A percentile compares a stretch with the other conserved stretches of the same genome.
phyloP scores from a whole-genome alignment of 92 coral and sea anemone genomes.

The Palythoa caribaeorum region DNA sequence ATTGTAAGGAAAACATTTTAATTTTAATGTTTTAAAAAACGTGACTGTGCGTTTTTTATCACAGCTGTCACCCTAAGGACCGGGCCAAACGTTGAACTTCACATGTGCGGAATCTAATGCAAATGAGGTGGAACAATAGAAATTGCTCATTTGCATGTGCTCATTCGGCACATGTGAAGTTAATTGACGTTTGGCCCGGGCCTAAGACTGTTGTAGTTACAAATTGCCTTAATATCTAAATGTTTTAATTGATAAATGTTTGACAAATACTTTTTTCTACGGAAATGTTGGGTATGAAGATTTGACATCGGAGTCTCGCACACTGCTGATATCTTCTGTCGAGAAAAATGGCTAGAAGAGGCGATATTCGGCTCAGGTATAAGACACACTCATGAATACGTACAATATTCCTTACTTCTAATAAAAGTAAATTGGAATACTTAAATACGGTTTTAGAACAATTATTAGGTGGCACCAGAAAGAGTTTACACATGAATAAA shows the following conservation, averaged over 20 bases:
- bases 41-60: constrained; percentile 22
- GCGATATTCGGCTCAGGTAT: background rate
- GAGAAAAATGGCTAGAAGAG: too few species aligned
- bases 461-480: background rate
- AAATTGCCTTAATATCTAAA: constrained; percentile 34
- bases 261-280: constrained; percentile 31
- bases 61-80: constrained; percentile 14
- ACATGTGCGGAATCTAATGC: too few species aligned
- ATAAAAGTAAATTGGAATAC: background rate
- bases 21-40: background rate
- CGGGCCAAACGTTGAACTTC: too few species aligned
- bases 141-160: too few species aligned
- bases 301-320: too few species aligned
- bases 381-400: background rate
- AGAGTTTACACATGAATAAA: background rate
- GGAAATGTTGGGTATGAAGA: background rate
- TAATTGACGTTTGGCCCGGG: too few species aligned
- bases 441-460: background rate
- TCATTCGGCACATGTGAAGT: too few species aligned
- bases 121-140: too few species aligned
- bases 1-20: background rate
- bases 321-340: too few species aligned
- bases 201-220: background rate
- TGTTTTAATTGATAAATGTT: constrained; percentile 9
- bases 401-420: background rate